Percentiles rank a stretch among this genome's conserved stretches.
phyloP scores from a whole-genome alignment of 2,113 vertebrate species.

The Eurystomus gularis region DNA sequence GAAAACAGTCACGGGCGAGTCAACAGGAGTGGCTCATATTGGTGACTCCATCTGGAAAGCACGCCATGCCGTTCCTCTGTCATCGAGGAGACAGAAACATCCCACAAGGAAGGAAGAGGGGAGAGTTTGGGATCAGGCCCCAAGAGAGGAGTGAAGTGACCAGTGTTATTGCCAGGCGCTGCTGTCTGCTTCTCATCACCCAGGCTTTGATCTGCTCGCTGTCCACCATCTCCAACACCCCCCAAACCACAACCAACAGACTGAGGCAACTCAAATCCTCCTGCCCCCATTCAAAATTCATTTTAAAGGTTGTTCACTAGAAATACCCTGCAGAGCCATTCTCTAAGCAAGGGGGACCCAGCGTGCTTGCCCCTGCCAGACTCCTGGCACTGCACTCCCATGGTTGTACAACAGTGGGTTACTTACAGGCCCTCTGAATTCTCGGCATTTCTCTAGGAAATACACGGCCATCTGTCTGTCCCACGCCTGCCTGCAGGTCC shows the following conservation, averaged over 20 bases:
- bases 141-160: background rate
- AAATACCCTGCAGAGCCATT: background rate
- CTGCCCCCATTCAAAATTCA: background rate
- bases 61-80: background rate
- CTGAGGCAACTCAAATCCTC: background rate
- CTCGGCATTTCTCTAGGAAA: constrained; percentile 38
- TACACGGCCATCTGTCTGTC: background rate
- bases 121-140: background rate
- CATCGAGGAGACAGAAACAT: background rate
- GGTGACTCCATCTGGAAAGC: background rate
- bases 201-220: fast-evolving
- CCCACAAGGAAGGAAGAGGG: background rate
- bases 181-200: background rate
- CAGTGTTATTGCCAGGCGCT: background rate
- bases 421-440: background rate
- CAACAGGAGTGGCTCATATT: fast-evolving
- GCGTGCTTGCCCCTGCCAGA: fast-evolving
- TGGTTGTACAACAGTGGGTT: background rate
- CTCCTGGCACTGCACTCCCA: background rate
- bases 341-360: background rate
- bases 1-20: background rate
- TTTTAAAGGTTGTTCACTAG: background rate
- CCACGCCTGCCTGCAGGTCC: constrained; percentile 16
- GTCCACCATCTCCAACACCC: background rate
- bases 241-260: background rate